Percentiles rank a stretch among this genome's conserved stretches.
Evolutionary conservation across 2,797 vertebrate genomes (phyloP).

Genomic region (Micromesistius poutassou): DNA sequence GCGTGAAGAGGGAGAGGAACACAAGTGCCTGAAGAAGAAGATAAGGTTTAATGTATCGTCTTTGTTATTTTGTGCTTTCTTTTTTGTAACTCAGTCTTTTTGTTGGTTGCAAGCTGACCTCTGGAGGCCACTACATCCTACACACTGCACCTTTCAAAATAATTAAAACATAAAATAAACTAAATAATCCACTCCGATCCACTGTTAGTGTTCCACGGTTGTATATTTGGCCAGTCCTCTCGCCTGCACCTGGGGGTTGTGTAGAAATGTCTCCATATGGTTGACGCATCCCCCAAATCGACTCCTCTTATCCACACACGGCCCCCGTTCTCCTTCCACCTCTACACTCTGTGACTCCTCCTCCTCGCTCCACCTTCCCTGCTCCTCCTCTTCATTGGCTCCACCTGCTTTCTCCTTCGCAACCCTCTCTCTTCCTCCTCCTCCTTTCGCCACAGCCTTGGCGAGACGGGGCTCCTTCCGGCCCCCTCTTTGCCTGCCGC

Average conservation of each 20-base stretch:
- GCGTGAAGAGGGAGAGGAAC: background rate
- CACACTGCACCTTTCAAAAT: background rate
- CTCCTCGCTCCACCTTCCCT: slow-evolving; percentile 16
- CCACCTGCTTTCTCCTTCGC: slow-evolving; percentile 5
- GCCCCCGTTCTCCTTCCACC: slow-evolving; percentile 43
- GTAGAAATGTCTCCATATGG: slow-evolving; percentile 77
- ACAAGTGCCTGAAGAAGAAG: background rate
- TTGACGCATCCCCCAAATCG: slow-evolving; percentile 82
- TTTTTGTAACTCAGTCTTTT: too few species aligned
- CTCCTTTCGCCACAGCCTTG: slow-evolving; percentile 38
- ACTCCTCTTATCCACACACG: slow-evolving; percentile 68
- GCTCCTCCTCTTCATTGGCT: slow-evolving; percentile 14
- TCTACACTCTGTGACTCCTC: slow-evolving; percentile 8
- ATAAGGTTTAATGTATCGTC: too few species aligned
- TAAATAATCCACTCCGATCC: background rate
- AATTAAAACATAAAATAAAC: background rate
- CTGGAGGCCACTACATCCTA: background rate
- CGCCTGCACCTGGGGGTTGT: slow-evolving; percentile 78
- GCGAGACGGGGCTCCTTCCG: slow-evolving; percentile 58
- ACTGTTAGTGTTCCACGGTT: too few species aligned
- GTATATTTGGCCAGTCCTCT: background rate
- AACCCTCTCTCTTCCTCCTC: slow-evolving; percentile 2
- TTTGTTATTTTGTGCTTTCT: too few species aligned
- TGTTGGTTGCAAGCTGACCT: too few species aligned
- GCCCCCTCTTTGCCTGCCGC: slow-evolving; percentile 46